Percentiles rank a stretch among this genome's conserved stretches.
Evolutionary conservation across 30 jellyfish, hydroid and myxozoan genomes (phyloP).

Genomic region (Cassiopea andromeda): DNA sequence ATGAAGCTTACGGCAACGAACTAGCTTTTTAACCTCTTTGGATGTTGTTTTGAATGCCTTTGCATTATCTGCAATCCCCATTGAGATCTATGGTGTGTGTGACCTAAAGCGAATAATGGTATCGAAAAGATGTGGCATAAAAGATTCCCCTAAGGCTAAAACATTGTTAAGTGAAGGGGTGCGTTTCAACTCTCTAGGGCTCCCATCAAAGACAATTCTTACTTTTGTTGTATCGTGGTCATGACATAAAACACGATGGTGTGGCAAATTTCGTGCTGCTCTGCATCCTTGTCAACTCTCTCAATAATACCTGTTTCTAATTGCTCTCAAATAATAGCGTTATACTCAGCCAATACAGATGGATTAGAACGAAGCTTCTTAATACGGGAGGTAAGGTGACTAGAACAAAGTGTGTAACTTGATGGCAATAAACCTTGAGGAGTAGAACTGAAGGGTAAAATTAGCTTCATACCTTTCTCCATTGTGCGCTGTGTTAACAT

Average conservation of each 20-base stretch:
- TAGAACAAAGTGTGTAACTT: not conserved
- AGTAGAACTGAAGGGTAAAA: not conserved
- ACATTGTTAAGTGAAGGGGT: slow-evolving; percentile 21
- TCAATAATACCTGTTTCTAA: not conserved
- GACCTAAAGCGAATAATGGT: slow-evolving; percentile 6
- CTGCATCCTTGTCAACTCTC: not conserved
- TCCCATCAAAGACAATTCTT: slow-evolving; percentile 27
- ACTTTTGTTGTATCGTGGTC: slow-evolving; percentile 41
- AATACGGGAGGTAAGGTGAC: not conserved
- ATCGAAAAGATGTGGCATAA: slow-evolving; percentile 31
- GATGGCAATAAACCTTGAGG: not conserved
- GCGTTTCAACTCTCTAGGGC: not conserved
- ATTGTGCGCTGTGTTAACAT: not conserved
- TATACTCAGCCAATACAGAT: slow-evolving; percentile 1
- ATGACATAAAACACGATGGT: not conserved
- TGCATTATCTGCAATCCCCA: slow-evolving; percentile 18
- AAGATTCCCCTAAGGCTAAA: slow-evolving; percentile 9
- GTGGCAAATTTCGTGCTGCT: slow-evolving; percentile 6
- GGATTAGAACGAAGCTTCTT: not conserved
- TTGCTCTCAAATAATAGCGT: slow-evolving; percentile 1
- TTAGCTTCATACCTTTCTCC: not conserved
- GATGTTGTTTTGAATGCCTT: slow-evolving; percentile 36
- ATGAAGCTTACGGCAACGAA: slow-evolving; percentile 34
- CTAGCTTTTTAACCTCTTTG: slow-evolving; percentile 20
- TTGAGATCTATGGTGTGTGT: not conserved